A percentile compares a stretch with the other conserved stretches of the same genome.
Conservation (phyloP, 2,888 invertebrate species). For the Orthosia incerta region DNA sequence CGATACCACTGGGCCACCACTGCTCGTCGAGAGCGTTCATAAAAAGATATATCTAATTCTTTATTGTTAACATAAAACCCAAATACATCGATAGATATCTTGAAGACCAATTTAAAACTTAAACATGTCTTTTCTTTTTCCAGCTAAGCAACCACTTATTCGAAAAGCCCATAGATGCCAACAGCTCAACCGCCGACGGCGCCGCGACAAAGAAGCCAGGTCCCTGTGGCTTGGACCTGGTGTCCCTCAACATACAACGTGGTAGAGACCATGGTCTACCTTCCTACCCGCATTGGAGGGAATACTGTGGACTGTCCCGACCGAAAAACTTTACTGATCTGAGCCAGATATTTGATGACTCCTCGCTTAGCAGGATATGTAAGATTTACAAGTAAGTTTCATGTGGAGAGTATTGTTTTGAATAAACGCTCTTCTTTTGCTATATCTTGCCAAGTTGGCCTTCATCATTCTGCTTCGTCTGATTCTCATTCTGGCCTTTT, state of each 20-base stretch:
- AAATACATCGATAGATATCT: too few relatives aligned
- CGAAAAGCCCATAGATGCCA: constrained; percentile 85
- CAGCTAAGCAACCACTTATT: constrained; percentile 94
- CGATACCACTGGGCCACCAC: too few relatives aligned
- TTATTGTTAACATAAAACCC: too few relatives aligned
- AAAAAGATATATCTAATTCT: too few relatives aligned
- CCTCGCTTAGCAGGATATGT: constrained; percentile 92
- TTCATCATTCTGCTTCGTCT: background rate
- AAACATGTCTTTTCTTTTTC: constrained; percentile 17
- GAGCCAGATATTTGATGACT: constrained; percentile 91
- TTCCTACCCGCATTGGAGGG: constrained; percentile 94
- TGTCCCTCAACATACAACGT: constrained; percentile 96
- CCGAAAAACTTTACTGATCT: constrained; percentile 93
- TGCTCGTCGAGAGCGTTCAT: too few relatives aligned
- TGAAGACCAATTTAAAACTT: too few relatives aligned
- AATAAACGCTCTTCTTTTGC: too few relatives aligned
- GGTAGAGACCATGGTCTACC: constrained; percentile 97
- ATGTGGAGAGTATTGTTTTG: too few relatives aligned
- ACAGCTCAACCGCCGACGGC: constrained; percentile 60
- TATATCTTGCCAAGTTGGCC: background rate
- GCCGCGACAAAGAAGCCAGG: constrained; percentile 51
- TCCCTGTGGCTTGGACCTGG: constrained; percentile 95
- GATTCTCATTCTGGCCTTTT: background rate
- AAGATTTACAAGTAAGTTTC: constrained; percentile 92
- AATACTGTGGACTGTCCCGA: constrained; percentile 93